phyloP scores from a whole-genome alignment of 2,113 vertebrate species.

The Triplophysa tibetana region DNA sequence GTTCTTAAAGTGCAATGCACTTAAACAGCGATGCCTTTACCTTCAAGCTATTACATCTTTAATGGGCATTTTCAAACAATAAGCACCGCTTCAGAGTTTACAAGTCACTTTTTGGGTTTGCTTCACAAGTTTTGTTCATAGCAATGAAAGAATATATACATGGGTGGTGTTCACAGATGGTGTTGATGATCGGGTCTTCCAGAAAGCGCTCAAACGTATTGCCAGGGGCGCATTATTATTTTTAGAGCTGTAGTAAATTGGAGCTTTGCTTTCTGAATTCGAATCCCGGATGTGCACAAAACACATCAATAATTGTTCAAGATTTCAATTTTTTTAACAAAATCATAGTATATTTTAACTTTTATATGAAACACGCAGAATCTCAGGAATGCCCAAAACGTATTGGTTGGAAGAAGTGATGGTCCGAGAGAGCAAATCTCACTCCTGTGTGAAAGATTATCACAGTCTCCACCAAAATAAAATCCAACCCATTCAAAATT shows the following conservation, averaged over 20 bases:
- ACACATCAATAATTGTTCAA: not conserved
- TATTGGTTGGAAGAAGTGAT: not conserved
- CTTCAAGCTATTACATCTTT: not conserved
- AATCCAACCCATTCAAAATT: no score
- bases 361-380: not conserved
- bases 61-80: not conserved
- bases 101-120: not conserved
- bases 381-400: not conserved
- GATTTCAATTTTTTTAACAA: not conserved
- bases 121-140: constrained; percentile 8
- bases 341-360: not conserved
- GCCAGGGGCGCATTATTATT: not conserved
- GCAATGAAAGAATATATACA: not conserved
- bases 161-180: not conserved
- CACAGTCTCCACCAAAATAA: no score
- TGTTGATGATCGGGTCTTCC: constrained; percentile 29
- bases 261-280: constrained; percentile 5
- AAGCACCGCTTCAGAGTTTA: not conserved
- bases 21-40: constrained; percentile 4
- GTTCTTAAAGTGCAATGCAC: not conserved
- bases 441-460: no score
- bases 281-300: constrained; percentile 2
- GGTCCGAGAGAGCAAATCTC: not conserved
- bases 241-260: not conserved
- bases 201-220: constrained; percentile 23